Conservation (phyloP, 2,888 invertebrate species). For the Sepioteuthis lessoniana region DNA sequence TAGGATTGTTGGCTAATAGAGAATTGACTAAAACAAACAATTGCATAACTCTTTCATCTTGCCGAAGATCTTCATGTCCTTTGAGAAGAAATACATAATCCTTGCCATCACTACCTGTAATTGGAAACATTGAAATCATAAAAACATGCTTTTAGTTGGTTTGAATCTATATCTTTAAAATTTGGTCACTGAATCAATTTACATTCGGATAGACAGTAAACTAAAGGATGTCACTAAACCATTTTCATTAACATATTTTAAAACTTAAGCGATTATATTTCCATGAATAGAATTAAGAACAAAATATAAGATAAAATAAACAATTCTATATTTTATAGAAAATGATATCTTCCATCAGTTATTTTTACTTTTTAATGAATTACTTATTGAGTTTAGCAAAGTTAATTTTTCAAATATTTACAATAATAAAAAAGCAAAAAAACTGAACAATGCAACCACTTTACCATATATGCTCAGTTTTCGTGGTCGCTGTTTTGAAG, state of each 20-base stretch:
- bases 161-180: neutral
- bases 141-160: neutral
- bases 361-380: neutral
- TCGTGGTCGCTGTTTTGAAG: constrained; percentile 97
- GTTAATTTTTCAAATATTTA: too few species aligned
- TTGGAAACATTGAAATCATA: neutral
- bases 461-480: constrained; percentile 89
- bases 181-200: neutral
- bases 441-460: neutral
- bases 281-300: neutral
- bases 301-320: neutral
- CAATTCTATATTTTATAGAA: too few species aligned
- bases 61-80: constrained; percentile 98
- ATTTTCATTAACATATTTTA: neutral
- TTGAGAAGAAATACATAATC: constrained; percentile 99
- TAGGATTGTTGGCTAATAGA: constrained; percentile 92
- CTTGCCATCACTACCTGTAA: constrained; percentile 92
- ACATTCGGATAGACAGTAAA: neutral
- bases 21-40: constrained; percentile 97
- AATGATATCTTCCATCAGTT: too few species aligned
- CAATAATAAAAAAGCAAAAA: neutral
- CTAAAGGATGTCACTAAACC: neutral
- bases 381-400: too few species aligned
- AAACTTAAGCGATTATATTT: neutral
- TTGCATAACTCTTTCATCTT: constrained; percentile 99